Evolutionary conservation across 2,888 invertebrate species (phyloP).

Genomic region (Agonopterix arenella): DNA sequence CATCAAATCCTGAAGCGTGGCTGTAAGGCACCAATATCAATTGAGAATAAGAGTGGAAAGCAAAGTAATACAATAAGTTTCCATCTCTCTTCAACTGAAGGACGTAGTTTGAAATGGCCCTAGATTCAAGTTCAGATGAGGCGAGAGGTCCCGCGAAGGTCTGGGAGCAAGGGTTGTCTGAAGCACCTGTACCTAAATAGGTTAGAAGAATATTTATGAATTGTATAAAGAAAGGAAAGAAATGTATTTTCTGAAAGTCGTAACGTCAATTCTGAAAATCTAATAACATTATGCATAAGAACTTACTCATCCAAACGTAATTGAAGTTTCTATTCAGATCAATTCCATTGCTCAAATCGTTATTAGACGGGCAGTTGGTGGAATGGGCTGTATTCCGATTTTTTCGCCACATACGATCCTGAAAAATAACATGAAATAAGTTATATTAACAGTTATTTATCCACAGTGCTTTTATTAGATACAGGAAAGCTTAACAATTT

Average conservation of each 20-base stretch:
- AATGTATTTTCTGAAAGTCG: too few species aligned
- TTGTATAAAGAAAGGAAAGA: too few species aligned
- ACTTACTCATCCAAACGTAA: constrained; percentile 48
- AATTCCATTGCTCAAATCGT: constrained; percentile 31
- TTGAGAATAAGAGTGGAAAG: constrained; percentile 76
- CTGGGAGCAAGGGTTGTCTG: constrained; percentile 54
- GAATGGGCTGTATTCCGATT: constrained; percentile 49
- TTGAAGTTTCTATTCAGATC: constrained; percentile 50
- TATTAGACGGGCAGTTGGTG: constrained; percentile 19
- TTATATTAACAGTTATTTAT: neutral
- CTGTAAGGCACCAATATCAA: constrained; percentile 66
- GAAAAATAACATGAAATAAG: constrained; percentile 50
- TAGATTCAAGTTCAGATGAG: constrained; percentile 72
- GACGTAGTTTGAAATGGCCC: constrained; percentile 47
- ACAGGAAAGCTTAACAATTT: neutral
- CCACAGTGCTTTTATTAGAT: neutral
- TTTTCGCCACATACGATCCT: constrained; percentile 82
- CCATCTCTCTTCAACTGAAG: constrained; percentile 24
- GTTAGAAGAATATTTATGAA: neutral
- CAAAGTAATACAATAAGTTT: constrained; percentile 59
- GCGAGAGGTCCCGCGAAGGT: constrained; percentile 65
- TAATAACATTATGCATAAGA: neutral
- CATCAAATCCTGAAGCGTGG: constrained; percentile 32
- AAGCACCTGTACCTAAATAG: constrained; percentile 47
- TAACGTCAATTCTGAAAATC: too few species aligned